Percentiles rank a stretch among this genome's conserved stretches.
Conservation (phyloP, 2,888 invertebrate species). For the Sinopyrophorus schimmeli region DNA sequence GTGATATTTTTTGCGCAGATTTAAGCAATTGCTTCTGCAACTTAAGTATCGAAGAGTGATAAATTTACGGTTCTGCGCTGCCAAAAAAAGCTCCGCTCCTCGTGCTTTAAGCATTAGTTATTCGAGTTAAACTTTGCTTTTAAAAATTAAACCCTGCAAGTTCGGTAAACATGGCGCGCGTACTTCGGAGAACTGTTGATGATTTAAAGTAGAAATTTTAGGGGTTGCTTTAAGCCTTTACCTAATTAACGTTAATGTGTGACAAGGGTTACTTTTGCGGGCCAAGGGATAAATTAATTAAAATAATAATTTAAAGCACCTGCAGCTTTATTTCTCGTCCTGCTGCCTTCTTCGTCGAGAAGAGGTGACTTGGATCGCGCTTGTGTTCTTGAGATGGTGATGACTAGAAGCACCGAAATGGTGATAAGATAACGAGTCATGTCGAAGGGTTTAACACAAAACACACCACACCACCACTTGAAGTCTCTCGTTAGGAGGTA, state of each 20-base stretch:
- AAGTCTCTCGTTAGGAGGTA: background rate
- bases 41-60: constrained; percentile 7
- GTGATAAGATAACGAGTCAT: constrained; percentile 17
- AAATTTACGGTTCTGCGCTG: constrained; percentile 2
- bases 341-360: constrained; percentile 45
- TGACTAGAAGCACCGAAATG: constrained; percentile 25
- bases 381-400: constrained; percentile 24
- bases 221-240: too few relatives aligned
- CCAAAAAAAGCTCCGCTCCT: background rate
- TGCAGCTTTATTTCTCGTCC: constrained; percentile 49
- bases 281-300: constrained; percentile 12
- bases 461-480: constrained; percentile 32
- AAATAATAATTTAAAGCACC: constrained; percentile 40
- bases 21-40: constrained; percentile 7
- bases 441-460: constrained; percentile 25
- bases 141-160: background rate
- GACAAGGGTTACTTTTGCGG: constrained; percentile 7
- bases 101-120: constrained; percentile 6
- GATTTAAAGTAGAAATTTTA: too few relatives aligned
- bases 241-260: too few relatives aligned
- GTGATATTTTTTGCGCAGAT: constrained; percentile 8
- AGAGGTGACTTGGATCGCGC: constrained; percentile 48
- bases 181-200: background rate
- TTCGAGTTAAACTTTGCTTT: too few relatives aligned
- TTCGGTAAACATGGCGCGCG: background rate